Evolutionary conservation across 2,888 invertebrate genomes (phyloP).

Genomic region (Cabera pusaria): DNA sequence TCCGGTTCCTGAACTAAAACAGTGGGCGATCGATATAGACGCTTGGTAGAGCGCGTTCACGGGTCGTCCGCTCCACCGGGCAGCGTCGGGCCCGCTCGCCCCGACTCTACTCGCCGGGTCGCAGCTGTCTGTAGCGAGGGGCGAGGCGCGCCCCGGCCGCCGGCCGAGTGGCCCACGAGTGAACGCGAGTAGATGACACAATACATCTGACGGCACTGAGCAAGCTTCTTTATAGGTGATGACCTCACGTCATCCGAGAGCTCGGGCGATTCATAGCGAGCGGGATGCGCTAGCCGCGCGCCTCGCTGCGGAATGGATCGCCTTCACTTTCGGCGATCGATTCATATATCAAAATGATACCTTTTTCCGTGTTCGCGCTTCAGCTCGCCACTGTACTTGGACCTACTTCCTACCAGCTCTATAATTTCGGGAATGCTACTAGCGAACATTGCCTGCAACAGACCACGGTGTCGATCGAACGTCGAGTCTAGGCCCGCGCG

Average conservation of each 20-base stretch:
- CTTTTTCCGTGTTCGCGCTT: slow-evolving; percentile 99
- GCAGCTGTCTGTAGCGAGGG: slow-evolving; percentile 38
- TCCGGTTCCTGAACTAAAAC: slow-evolving; percentile 76
- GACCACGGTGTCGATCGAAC: slow-evolving; percentile 83
- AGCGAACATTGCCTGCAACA: slow-evolving; percentile 99
- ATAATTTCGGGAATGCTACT: slow-evolving; percentile 99
- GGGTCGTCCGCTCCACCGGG: slow-evolving; percentile 50
- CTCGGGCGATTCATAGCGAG: slow-evolving; percentile 68
- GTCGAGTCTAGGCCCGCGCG: slow-evolving; percentile 61
- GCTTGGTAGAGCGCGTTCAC: slow-evolving; percentile 78
- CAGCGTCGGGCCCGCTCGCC: slow-evolving; percentile 44
- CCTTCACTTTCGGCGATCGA: slow-evolving; percentile 71
- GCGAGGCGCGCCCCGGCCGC: slow-evolving; percentile 41
- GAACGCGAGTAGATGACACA: slow-evolving; percentile 81
- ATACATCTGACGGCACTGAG: slow-evolving; percentile 85
- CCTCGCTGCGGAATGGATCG: slow-evolving; percentile 62
- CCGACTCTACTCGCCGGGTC: slow-evolving; percentile 37
- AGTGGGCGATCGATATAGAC: slow-evolving; percentile 80
- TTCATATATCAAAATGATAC: slow-evolving; percentile 86
- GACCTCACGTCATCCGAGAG: slow-evolving; percentile 69
- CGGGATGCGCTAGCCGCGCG: slow-evolving; percentile 38
- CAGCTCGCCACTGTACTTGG: slow-evolving; percentile 99
- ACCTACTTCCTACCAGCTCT: slow-evolving; percentile 99
- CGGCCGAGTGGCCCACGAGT: slow-evolving; percentile 52
- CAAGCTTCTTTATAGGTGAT: slow-evolving; percentile 79